phyloP scores from a whole-genome alignment of 2,797 vertebrate genomes.

The Neosilurus mollespiculum region DNA sequence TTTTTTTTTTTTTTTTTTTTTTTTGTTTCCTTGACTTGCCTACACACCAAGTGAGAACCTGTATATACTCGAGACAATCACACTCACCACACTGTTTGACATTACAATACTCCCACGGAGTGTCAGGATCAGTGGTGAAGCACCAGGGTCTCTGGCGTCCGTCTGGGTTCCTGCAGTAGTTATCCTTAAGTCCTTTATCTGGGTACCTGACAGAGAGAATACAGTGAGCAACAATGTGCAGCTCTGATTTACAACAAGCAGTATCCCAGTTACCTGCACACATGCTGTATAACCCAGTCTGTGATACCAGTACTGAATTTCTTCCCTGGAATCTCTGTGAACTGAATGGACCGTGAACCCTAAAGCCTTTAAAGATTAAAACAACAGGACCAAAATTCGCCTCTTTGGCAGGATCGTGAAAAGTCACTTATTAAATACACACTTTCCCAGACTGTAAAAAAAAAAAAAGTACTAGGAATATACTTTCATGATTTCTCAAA shows the following conservation, averaged over 20 bases:
- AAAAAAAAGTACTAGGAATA: conserved; percentile 42
- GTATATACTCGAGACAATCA: conserved; percentile 36
- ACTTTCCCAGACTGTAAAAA: conserved; percentile 42
- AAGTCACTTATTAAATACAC: conserved; percentile 40
- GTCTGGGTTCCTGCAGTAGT: conserved; percentile 97
- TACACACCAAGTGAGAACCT: conserved; percentile 42
- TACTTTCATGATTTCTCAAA: conserved; percentile 46
- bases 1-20: conserved; percentile 28
- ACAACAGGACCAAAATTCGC: conserved; percentile 32
- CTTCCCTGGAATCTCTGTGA: conserved; percentile 8
- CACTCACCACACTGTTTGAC: conserved; percentile 95
- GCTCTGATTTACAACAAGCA: conserved; percentile 26
- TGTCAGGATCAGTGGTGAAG: conserved; percentile 92
- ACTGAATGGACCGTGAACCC: conserved; percentile 11
- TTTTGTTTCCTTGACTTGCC: conserved; percentile 22
- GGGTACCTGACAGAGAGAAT: conserved; percentile 80
- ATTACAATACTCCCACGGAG: conserved; percentile 93
- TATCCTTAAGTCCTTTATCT: conserved; percentile 94
- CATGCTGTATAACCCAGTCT: conserved; percentile 28
- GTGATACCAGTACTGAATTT: neutral
- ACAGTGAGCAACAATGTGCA: conserved; percentile 16
- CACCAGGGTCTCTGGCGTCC: conserved; percentile 94
- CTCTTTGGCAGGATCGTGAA: conserved; percentile 36
- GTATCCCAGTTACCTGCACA: conserved; percentile 43
- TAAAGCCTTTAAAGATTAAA: conserved; percentile 29